Conservation (phyloP, 2,888 invertebrate genomes). For the Clostera curtula region DNA sequence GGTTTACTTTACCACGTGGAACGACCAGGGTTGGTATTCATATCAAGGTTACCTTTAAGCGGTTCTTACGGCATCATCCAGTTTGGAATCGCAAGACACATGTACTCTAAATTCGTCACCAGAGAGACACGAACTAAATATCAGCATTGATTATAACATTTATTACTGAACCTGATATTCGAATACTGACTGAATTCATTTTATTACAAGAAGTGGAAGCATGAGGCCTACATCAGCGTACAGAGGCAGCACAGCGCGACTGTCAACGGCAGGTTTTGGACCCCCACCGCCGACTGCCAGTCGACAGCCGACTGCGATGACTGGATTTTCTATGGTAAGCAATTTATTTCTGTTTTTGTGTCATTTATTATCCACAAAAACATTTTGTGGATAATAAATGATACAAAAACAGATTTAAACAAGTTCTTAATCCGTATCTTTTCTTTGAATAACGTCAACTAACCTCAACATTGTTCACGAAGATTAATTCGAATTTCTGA, state of each 20-base stretch:
- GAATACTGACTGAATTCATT: neutral
- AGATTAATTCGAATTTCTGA: too few relatives aligned
- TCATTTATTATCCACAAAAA: neutral
- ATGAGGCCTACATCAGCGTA: slow-evolving; percentile 70
- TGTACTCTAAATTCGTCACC: too few relatives aligned
- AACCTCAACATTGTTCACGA: too few relatives aligned
- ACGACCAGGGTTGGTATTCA: too few relatives aligned
- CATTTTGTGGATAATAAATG: neutral
- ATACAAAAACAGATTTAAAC: neutral
- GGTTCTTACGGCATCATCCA: too few relatives aligned
- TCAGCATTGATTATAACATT: neutral
- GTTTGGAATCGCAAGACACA: too few relatives aligned
- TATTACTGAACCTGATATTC: neutral
- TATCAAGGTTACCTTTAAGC: too few relatives aligned
- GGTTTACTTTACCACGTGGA: too few relatives aligned
- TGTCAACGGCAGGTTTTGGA: slow-evolving; percentile 63
- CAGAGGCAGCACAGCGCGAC: slow-evolving; percentile 61
- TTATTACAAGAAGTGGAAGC: slow-evolving; percentile 49
- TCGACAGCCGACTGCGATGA: slow-evolving; percentile 55
- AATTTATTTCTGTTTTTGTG: neutral
- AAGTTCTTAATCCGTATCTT: too few relatives aligned
- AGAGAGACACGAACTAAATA: too few relatives aligned
- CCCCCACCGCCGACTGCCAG: slow-evolving; percentile 59
- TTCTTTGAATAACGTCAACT: too few relatives aligned
- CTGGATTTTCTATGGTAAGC: slow-evolving; percentile 63